Percentiles rank a stretch among this genome's conserved stretches.
phyloP scores from a whole-genome alignment of 2,797 vertebrate genomes.

The Sardinella longiceps region DNA sequence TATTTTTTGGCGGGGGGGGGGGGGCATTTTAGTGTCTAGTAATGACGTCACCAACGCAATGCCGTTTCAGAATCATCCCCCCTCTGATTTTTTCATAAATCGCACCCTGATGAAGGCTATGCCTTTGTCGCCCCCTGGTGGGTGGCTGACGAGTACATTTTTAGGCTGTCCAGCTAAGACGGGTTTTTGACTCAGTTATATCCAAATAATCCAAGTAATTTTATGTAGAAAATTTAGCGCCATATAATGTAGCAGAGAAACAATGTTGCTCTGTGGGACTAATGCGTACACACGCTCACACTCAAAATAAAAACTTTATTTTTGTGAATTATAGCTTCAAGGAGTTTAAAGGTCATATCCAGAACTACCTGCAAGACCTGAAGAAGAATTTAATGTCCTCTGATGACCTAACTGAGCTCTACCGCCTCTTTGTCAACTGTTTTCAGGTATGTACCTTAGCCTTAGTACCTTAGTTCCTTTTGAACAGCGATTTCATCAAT shows the following conservation, averaged over 20 bases:
- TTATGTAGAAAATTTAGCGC: too few relatives aligned
- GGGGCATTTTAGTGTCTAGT: too few relatives aligned
- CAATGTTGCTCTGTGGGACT: not conserved
- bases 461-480: too few relatives aligned
- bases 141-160: too few relatives aligned
- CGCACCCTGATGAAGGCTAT: not conserved
- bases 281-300: not conserved
- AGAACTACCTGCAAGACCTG: conserved; percentile 68
- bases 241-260: too few relatives aligned
- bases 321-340: conserved; percentile 63
- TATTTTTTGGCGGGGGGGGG: too few relatives aligned
- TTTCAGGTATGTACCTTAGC: conserved; percentile 68
- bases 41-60: too few relatives aligned
- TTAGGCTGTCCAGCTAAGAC: not conserved
- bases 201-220: not conserved
- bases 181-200: not conserved
- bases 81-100: too few relatives aligned
- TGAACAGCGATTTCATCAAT: too few relatives aligned
- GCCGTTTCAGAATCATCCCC: too few relatives aligned
- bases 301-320: not conserved
- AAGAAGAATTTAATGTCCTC: conserved; percentile 63
- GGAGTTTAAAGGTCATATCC: conserved; percentile 72
- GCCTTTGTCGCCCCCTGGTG: not conserved
- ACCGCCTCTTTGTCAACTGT: conserved; percentile 77
- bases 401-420: conserved; percentile 71